Percentiles rank a stretch among this genome's conserved stretches.
These are phyloP conservation scores for Microtus obscurus DNA, from an alignment of 2,797 vertebrate genomes.

Conservation along the genomic window DNA sequence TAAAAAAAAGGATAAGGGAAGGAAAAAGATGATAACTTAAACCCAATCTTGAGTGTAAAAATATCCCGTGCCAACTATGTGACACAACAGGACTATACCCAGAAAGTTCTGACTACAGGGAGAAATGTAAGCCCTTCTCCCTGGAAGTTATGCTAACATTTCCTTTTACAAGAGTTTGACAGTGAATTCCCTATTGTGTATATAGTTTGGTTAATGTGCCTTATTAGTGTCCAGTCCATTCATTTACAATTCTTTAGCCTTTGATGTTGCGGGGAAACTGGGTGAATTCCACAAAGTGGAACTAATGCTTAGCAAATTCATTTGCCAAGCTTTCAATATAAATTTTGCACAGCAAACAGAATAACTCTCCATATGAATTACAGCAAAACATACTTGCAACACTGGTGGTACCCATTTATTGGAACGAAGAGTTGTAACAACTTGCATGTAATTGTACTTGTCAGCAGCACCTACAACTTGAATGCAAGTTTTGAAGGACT, in stretches of 20 bases:
- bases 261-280: conserved; percentile 35
- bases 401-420: conserved; percentile 63
- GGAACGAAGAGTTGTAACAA: conserved; percentile 61
- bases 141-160: neutral
- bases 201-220: neutral
- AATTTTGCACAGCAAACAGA: conserved; percentile 69
- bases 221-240: conserved; percentile 4
- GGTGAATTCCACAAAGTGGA: conserved; percentile 25
- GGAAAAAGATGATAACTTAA: neutral
- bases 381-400: conserved; percentile 48
- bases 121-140: neutral
- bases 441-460: conserved; percentile 70
- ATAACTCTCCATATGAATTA: conserved; percentile 43
- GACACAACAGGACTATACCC: neutral
- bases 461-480: conserved; percentile 76
- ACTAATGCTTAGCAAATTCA: conserved; percentile 64
- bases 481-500: conserved; percentile 70
- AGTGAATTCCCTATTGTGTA: neutral
- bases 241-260: conserved; percentile 54
- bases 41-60: neutral
- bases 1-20: neutral
- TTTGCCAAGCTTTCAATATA: conserved; percentile 57
- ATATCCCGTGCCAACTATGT: neutral
- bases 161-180: neutral
- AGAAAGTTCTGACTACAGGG: neutral